phyloP scores from a whole-genome alignment of 2,113 vertebrate species.

The Dipodomys merriami region DNA sequence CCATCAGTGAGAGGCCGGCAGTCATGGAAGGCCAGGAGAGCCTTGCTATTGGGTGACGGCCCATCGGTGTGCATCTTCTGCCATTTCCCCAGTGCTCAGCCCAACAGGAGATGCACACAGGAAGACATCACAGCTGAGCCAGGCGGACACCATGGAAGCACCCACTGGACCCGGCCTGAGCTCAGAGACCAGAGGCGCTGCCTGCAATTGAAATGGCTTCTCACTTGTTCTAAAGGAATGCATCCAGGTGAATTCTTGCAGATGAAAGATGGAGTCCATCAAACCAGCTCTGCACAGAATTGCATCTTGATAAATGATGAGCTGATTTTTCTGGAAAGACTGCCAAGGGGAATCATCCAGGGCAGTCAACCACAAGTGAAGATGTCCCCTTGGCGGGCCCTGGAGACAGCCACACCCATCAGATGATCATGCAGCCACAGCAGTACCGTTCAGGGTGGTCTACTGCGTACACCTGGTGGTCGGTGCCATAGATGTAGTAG shows the following conservation, averaged over 20 bases:
- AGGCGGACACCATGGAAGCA: background rate
- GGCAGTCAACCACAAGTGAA: fast-evolving
- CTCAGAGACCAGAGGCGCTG: background rate
- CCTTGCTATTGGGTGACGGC: too few relatives aligned
- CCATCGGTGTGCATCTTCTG: too few relatives aligned
- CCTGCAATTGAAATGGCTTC: background rate
- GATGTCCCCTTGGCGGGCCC: background rate
- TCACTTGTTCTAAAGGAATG: background rate
- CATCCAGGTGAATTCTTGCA: background rate
- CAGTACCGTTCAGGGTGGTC: slow-evolving; percentile 85
- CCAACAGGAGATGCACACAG: too few relatives aligned
- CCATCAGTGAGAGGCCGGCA: too few relatives aligned
- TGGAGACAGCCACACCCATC: background rate
- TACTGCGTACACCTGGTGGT: slow-evolving; percentile 85
- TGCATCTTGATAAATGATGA: background rate
- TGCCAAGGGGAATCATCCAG: background rate
- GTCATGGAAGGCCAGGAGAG: too few relatives aligned
- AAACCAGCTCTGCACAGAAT: background rate
- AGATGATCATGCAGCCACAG: slow-evolving; percentile 74
- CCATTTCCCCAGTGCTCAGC: background rate
- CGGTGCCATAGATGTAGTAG: slow-evolving; percentile 88
- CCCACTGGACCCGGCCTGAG: fast-evolving
- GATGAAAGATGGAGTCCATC: background rate
- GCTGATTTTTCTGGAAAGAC: background rate
- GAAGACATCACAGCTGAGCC: too few relatives aligned